phyloP scores from a whole-genome alignment of 2,888 invertebrate genomes.

The Acanthopleura granulata region DNA sequence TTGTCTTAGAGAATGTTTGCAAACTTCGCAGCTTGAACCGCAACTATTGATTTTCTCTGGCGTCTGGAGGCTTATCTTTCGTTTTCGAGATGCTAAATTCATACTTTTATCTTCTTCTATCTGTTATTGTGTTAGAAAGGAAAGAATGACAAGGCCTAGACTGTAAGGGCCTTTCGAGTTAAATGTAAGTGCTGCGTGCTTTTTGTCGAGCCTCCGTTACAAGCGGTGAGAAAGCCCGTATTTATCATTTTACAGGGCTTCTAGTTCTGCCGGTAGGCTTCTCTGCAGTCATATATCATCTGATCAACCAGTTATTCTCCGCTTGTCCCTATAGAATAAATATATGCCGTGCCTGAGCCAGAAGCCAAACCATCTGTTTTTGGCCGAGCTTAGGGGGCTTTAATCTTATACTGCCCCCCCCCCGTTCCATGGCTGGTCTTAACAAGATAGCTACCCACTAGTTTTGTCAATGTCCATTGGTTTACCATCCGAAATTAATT shows the following conservation, averaged over 20 bases:
- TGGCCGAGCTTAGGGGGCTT: too few species aligned
- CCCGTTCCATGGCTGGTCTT: too few species aligned
- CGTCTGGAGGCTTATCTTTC: slow-evolving; percentile 12
- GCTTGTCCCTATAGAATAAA: background rate
- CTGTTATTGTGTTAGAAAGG: slow-evolving; percentile 18
- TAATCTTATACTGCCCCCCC: too few species aligned
- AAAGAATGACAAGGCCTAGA: slow-evolving; percentile 4
- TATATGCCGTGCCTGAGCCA: too few species aligned
- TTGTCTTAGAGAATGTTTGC: slow-evolving; percentile 10
- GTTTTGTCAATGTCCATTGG: too few species aligned
- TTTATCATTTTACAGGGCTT: background rate
- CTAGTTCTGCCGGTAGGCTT: background rate
- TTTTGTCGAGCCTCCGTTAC: background rate
- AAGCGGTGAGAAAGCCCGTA: background rate
- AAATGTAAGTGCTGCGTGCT: background rate
- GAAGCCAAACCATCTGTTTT: too few species aligned
- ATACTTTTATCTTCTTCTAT: slow-evolving; percentile 18
- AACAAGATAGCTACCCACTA: too few species aligned
- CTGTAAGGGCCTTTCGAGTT: too few species aligned
- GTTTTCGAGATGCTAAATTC: slow-evolving; percentile 11
- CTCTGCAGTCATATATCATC: slow-evolving; percentile 1
- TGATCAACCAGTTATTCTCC: background rate
- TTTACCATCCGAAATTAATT: too few species aligned
- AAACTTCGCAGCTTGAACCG: slow-evolving; percentile 16
- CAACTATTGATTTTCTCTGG: slow-evolving; percentile 11